Evolutionary conservation across 2,888 invertebrate genomes (phyloP), one percentile per base, ranked within the genome.

Genomic region (Acleris emargana): DNA sequence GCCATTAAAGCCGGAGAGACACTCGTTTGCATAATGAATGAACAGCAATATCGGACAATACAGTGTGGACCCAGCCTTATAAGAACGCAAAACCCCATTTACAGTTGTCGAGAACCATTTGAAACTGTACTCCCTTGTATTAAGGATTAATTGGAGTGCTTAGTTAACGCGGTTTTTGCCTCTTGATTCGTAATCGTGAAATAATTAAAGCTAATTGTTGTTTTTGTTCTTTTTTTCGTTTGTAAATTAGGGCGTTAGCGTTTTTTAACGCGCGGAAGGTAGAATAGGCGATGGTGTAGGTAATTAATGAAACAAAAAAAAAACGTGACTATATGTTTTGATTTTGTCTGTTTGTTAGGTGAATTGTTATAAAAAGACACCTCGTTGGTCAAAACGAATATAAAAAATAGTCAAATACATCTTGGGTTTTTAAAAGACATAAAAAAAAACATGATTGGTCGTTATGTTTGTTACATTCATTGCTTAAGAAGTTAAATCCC

Each of bases 171-270:
- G n/a, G 60, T 47, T 38, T 47, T 52, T 42, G 52, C 53, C 57
- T 62, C 67, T 67, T 67, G 62, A 58, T 62, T 67, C 67, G 66
- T 66, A 66, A 66, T 66, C 66, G 55, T 18, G 51, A 60, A 57
- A 66, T 66, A 66, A 66, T 66, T 66, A 66, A 61, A 57, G 66
- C 66, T 61, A 66, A 66, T 66, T 66, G 66, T 66, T 57, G 60
- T 60, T 28, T 38, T 38, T 60, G 59, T 64, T 20, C 18, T 64
- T 22, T 64, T 49, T 58, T 50, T 55, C 45, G 18, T 17, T 47
- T 67, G 62, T 58, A 53, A 62, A 58, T 62, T 52, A 67, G 58
- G 62, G 62, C 45, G 6, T 45, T 47, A 20, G 52, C 45, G 57
- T 50, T 58, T 51, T 55, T 43, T 55, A 60, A 32, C 22, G 51